Percentiles rank a stretch among this genome's conserved stretches.
phyloP scores from a whole-genome alignment of 2,888 invertebrate species.

The Sycophila texana region DNA sequence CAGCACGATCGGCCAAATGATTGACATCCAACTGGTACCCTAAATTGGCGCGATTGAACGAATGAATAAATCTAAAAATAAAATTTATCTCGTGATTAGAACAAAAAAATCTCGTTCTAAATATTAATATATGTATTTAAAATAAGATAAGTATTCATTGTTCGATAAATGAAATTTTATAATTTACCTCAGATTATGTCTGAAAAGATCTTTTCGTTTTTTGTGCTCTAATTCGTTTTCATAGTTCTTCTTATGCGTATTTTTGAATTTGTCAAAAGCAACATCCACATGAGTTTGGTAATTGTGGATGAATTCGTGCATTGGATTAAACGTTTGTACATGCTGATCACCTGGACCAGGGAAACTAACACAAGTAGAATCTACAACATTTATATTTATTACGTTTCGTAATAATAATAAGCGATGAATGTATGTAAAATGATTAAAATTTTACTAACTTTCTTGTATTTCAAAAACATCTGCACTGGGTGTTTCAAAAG shows the following conservation, averaged over 20 bases:
- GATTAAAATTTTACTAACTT: slow-evolving; percentile 75
- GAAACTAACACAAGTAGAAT: slow-evolving; percentile 84
- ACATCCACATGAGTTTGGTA: slow-evolving; percentile 83
- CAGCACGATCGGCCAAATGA: slow-evolving; percentile 90
- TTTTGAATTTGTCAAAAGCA: slow-evolving; percentile 86
- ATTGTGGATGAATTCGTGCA: slow-evolving; percentile 90
- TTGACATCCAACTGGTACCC: slow-evolving; percentile 88
- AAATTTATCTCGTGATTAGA: too few relatives aligned
- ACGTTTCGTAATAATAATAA: not conserved
- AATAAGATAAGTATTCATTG: not conserved
- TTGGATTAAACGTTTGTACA: slow-evolving; percentile 92
- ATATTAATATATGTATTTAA: not conserved
- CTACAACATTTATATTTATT: slow-evolving; percentile 73
- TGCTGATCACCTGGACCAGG: slow-evolving; percentile 90
- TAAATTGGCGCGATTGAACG: slow-evolving; percentile 85
- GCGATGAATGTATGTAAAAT: not conserved
- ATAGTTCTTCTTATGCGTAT: slow-evolving; percentile 85
- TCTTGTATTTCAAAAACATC: slow-evolving; percentile 82
- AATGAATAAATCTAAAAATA: slow-evolving; percentile 83
- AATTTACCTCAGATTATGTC: slow-evolving; percentile 87
- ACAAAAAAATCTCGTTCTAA: not conserved
- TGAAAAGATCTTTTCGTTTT: slow-evolving; percentile 86
- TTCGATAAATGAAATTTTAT: slow-evolving; percentile 52
- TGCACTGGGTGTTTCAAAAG: slow-evolving; percentile 82
- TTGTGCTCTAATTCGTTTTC: slow-evolving; percentile 80